Conservation (phyloP, 2,113 vertebrate species). For the Physeter macrocephalus region DNA sequence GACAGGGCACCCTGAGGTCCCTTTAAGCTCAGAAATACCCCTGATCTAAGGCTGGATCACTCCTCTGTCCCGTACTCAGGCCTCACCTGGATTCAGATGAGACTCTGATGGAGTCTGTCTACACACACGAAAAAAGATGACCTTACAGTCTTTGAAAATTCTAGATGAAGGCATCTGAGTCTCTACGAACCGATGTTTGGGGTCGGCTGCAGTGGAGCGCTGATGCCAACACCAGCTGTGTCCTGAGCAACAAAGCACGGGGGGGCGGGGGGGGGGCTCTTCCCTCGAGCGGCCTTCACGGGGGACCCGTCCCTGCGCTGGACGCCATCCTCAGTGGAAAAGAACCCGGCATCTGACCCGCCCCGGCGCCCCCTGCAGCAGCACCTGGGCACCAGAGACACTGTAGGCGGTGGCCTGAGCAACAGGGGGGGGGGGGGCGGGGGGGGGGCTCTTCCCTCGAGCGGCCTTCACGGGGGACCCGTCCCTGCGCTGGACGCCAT, state of each 20-base stretch:
- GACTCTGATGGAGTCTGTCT: background rate
- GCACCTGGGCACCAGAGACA: rapidly evolving
- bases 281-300: no score
- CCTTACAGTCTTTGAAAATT: no score
- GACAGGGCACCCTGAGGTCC: background rate
- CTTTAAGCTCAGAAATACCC: background rate
- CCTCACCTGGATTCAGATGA: background rate
- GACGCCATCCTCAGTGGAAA: background rate
- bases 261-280: background rate
- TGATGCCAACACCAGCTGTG: background rate
- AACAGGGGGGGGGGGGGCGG: no score
- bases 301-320: background rate
- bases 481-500: background rate
- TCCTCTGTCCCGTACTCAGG: rapidly evolving
- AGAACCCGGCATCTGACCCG: rapidly evolving
- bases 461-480: no score
- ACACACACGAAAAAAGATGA: background rate
- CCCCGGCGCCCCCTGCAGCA: rapidly evolving
- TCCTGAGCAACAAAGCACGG: no score
- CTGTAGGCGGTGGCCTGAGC: no score
- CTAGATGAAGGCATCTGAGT: no score
- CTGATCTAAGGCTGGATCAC: background rate
- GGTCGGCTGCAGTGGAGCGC: background rate
- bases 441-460: background rate
- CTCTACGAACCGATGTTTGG: background rate